phyloP scores from a whole-genome alignment of 2,797 vertebrate species.

The Molothrus ater region DNA sequence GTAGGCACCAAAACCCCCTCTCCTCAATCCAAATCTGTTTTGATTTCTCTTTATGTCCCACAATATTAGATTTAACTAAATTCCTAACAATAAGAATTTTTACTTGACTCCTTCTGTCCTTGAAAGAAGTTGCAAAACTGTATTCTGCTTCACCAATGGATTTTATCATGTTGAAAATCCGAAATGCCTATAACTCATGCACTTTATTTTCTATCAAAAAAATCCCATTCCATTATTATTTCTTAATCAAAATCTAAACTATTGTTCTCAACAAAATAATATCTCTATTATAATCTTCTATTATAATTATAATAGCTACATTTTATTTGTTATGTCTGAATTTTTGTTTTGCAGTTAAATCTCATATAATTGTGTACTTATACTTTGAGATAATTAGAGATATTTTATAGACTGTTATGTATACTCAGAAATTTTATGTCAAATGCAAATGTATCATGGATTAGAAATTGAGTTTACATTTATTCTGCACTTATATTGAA shows the following conservation, averaged over 20 bases:
- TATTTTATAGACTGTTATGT: background rate
- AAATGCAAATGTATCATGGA: background rate
- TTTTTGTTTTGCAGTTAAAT: background rate
- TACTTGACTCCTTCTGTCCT: background rate
- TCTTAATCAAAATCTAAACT: background rate
- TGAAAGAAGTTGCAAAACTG: background rate
- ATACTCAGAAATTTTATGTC: background rate
- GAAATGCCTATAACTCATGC: background rate
- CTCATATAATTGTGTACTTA: background rate
- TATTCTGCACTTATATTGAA: background rate
- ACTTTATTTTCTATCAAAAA: background rate
- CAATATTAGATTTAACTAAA: background rate
- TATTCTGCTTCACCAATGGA: background rate
- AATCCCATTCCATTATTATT: accelerated
- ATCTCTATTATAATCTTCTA: background rate
- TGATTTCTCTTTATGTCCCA: background rate
- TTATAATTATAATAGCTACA: background rate
- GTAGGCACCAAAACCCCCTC: background rate
- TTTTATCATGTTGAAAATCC: background rate
- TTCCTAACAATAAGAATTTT: background rate
- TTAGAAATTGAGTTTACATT: background rate
- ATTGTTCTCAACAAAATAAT: background rate
- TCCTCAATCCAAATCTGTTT: accelerated
- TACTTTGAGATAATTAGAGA: background rate
- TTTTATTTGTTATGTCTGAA: background rate